Base-by-base conservation (phyloP, 2,113 vertebrate species). In the Neotragus pygmaeus region DNA sequence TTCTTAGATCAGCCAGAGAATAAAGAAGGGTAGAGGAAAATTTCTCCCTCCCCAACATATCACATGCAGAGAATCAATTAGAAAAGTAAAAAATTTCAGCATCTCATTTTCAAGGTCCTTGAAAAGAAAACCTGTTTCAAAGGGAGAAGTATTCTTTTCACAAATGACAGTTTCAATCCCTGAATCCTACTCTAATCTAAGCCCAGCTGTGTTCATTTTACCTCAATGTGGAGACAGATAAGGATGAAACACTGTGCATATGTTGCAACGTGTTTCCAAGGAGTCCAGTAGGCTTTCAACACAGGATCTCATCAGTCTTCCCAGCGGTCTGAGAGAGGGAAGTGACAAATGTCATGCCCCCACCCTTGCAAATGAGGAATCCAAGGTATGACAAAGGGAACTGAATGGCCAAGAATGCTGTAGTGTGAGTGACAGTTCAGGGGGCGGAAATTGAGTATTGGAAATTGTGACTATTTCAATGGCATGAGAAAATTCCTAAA, bases 221-320 rank as follows among this genome's bases (percentile, higher is more conserved):
- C 51, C 43, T 80, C 66, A 64, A 51, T 92, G 27, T 47, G 2
- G 36, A 95, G 82, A 97, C 43, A 96, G 95, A 90, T 53, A 86
- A 82, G 51, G 77, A 86, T 66, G 82, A 91, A 96, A 96, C 39
- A 19, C 17, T 43, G 30, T n/a, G 7, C 81, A 78, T 96, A 92
- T 95, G 51, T 30, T 85, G 15, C 15, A 77, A 47, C 91, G 47
- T 77, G 53, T 80, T 96, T 91, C 90, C 45, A 90, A 64, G 2
- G 58, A 62, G 16, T 58, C 70, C 75, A 92, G n/a, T 10, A 78
- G 57, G 49, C 81, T 92, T 94, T 90, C 36, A 57, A 51, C 2
- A 58, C 73, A 82, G 39, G 62, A 58, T 91, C n/a, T 82, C 81
- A 95, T 97, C 94, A 95, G 82, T 96, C 83, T 97, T 95, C 75